phyloP scores from a whole-genome alignment of 2,888 invertebrate genomes.

The Hyalella azteca region DNA sequence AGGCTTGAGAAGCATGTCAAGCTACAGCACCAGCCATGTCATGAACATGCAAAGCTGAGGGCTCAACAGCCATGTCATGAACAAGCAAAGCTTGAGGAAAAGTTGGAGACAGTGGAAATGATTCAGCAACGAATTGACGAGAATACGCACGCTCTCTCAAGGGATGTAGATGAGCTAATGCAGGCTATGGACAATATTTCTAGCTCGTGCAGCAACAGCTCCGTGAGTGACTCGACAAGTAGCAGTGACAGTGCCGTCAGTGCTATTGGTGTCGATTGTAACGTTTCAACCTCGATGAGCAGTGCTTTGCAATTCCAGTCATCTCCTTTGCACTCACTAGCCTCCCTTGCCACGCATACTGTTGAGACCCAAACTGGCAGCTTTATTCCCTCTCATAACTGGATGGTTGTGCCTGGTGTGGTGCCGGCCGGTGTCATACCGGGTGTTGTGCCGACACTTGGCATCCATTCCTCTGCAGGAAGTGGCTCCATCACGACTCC shows the following conservation, averaged over 20 bases:
- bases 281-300: neutral
- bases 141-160: neutral
- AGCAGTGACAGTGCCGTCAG: neutral
- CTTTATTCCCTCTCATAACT: conserved; percentile 38
- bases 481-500: neutral
- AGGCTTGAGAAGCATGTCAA: neutral
- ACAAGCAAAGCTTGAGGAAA: neutral
- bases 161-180: neutral
- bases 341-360: conserved; percentile 55
- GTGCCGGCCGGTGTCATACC: neutral
- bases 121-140: neutral
- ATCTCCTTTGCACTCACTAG: conserved; percentile 49
- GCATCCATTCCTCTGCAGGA: conserved; percentile 2
- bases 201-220: conserved; percentile 7
- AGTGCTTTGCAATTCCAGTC: conserved; percentile 41
- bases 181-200: conserved; percentile 3
- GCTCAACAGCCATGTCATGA: neutral
- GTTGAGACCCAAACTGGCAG: conserved; percentile 57
- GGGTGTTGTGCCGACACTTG: neutral
- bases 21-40: neutral
- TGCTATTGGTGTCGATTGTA: conserved; percentile 2
- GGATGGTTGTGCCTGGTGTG: conserved; percentile 11
- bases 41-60: neutral
- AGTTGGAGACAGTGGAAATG: neutral
- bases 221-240: neutral